These are phyloP conservation scores for Clamator glandarius DNA, from an alignment of 2,797 vertebrate genomes.

Conservation along the genomic window DNA sequence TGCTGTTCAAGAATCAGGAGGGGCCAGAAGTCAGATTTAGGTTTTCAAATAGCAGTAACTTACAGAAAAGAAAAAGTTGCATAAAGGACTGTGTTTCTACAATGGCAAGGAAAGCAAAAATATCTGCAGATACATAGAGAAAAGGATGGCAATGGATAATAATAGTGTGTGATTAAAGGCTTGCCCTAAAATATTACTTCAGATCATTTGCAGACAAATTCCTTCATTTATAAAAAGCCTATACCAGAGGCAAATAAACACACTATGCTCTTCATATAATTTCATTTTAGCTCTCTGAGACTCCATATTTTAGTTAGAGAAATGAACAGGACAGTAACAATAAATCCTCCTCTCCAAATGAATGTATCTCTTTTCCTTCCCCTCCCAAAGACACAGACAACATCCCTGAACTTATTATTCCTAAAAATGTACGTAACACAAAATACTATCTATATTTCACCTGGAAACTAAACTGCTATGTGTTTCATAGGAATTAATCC, in stretches of 20 bases:
- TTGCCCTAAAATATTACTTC: conserved; percentile 43
- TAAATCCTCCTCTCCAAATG: background rate
- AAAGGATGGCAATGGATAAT: background rate
- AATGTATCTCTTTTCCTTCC: background rate
- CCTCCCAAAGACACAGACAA: background rate
- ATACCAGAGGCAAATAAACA: background rate
- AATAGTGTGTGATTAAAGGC: conserved; percentile 4
- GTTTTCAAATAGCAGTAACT: background rate
- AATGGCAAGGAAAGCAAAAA: background rate
- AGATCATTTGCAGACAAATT: conserved; percentile 2
- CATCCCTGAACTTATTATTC: background rate
- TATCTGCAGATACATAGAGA: background rate
- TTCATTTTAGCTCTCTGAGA: background rate
- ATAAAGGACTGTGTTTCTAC: background rate
- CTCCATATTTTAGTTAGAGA: background rate
- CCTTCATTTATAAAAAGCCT: conserved; percentile 5
- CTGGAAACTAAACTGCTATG: background rate
- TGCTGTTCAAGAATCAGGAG: background rate
- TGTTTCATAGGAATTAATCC: background rate
- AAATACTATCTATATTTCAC: background rate
- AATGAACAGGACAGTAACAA: background rate
- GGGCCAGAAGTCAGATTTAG: background rate
- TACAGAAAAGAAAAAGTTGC: background rate
- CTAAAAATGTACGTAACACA: background rate
- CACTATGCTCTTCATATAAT: background rate